Evolutionary conservation across 2,888 invertebrate genomes (phyloP), one percentile per base, ranked within the genome.

Genomic region (Zelleria hepariella): DNA sequence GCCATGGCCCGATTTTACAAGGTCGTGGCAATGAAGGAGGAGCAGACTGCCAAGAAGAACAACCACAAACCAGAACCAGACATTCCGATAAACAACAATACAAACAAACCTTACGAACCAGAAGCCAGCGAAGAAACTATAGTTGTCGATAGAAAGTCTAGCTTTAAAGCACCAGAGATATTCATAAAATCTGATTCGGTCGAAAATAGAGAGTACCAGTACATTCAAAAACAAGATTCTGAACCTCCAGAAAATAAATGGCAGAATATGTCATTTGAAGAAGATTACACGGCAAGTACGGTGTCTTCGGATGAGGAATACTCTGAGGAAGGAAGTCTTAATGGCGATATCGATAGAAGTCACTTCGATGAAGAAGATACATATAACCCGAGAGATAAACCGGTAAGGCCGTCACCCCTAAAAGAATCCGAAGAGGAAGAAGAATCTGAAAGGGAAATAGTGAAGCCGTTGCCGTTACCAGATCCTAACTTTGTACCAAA

Each of bases 1-100:
- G 94, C 95, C 10, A 94, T 96, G 94, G 94, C 93, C 7, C 89
- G 95, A 48, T 94, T 96, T 74, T 94, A 95, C 73, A 92, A 93
- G 75, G 95, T 94, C 8, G 92, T 94, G 2, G 93, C 93, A 59
- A 90, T 93, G 66, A 94, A 95, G 75, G 93, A 95, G 75, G 91
- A 92, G 21, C 92, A 93, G 68, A 86, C 77, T 54, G 71, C 68
- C 67, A 80, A 72, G 70, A 42, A 42, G 32, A 15, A 42, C 32
- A 42, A 42, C 69, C 48, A 53, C 60, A 71, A 70, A 65, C 61
- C 49, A 10, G 52, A 60, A 66, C 56, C 71, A 69, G 73, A 85
- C 86, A 86, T 86, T 86, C 84, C 86, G 77, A 20, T 48, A 23
- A 70, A 74, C 67, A 70, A 66, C 62, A 67, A 64, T 67, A 71